Base-by-base conservation (phyloP, 2,888 invertebrate genomes). In the Mycalesis mineus region DNA sequence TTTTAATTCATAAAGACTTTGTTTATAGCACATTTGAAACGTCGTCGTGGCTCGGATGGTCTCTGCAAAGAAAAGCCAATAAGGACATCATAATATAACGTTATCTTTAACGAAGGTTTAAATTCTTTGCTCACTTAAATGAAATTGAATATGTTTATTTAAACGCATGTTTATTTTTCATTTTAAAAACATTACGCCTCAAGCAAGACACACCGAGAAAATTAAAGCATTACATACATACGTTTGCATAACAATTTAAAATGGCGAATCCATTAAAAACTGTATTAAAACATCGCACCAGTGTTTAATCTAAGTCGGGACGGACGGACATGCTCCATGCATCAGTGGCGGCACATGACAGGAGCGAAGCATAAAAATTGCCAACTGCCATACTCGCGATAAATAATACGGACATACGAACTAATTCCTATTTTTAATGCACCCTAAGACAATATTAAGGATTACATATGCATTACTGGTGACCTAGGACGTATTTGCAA, bases 231-330 rank as follows among this genome's bases (percentile, higher is more conserved):
- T 15, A 37, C 45, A 31, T 7, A 29, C n/a, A 29, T 5, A 40
- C 39, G 44, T 44, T 37, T 45, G 44, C 45, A 22, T 47, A 41
- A 41, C 29, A 54, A 49, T 44, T 54, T 45, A 13, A 42, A 54
- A 55, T 22, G 39, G 42, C 42, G 15, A 42, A 44, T 49, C 22
- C 54, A 51, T 52, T 49, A 42, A 55, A 54, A 57, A 60, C 33
- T 45, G 47, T 33, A 55, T 60, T 57, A 55, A 55, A 57, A 60
- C 52, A 49, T 55, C 17, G 17, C 37, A 50, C 53, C 58, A 45
- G 74, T 72, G 74, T 80, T 87, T 81, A 79, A 78, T 86, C 68
- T 70, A 66, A 78, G 85, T 84, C 87, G 68, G 68, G 61, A 68
- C 58, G 65, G 70, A 70, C 84, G 86, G 85, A 85, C 81, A 75